Conservation (phyloP, 2,888 invertebrate genomes). For the Rhimphoctona megacephalus region DNA sequence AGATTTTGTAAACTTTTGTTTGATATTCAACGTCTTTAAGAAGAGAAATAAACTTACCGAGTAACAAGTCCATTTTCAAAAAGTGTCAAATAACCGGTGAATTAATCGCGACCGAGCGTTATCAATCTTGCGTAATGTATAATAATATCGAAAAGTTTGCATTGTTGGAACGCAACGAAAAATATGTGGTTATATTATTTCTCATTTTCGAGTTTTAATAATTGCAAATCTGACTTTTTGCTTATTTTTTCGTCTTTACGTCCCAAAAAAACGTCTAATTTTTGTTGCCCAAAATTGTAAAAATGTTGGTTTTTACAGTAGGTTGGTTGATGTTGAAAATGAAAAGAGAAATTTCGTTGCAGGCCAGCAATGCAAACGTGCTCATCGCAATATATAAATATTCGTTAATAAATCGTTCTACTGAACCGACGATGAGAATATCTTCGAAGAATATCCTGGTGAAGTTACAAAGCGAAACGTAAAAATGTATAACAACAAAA, state of each 20-base stretch:
- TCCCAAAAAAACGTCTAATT: background rate
- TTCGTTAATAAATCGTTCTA: background rate
- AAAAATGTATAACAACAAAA: background rate
- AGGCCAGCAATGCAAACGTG: background rate
- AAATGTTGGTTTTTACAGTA: background rate
- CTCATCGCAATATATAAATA: background rate
- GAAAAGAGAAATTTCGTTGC: background rate
- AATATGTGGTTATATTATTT: background rate
- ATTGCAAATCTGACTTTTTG: background rate
- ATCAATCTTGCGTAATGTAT: background rate
- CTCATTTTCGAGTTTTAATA: background rate
- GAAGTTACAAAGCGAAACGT: background rate
- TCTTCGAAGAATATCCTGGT: background rate
- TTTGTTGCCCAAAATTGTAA: background rate
- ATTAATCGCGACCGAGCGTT: background rate
- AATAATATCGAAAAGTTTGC: background rate
- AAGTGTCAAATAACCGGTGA: background rate
- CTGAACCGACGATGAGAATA: background rate
- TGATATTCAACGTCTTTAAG: background rate
- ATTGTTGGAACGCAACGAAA: background rate
- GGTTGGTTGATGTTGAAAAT: too few species aligned
- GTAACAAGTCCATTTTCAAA: background rate
- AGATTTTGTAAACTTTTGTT: constrained; percentile 9
- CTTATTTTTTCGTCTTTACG: background rate
- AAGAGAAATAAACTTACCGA: background rate